Conservation (phyloP, 2,797 vertebrate species). For the Buphagus erythrorhynchus region DNA sequence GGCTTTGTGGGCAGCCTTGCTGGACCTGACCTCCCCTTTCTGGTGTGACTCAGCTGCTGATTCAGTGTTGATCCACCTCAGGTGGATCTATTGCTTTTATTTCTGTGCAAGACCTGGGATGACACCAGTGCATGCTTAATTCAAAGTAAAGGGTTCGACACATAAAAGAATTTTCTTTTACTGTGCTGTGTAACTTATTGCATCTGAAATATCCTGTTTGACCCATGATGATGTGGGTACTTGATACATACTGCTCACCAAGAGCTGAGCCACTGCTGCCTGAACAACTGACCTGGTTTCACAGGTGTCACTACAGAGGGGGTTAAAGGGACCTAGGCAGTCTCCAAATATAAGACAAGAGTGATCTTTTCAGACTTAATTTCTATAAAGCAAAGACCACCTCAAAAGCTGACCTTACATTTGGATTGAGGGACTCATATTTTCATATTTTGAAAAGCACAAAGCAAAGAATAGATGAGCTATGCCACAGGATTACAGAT, state of each 20-base stretch:
- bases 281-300: not conserved
- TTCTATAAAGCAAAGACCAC: not conserved
- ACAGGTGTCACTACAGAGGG: not conserved
- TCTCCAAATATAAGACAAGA: not conserved
- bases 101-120: not conserved
- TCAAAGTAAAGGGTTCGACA: not conserved
- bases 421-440: not conserved
- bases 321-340: not conserved
- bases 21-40: not conserved
- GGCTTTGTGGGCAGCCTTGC: not conserved
- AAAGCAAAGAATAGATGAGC: not conserved
- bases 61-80: not conserved
- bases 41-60: not conserved
- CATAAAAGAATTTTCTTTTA: not conserved
- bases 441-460: not conserved
- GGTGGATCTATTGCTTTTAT: not conserved
- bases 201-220: not conserved
- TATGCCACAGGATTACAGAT: not conserved
- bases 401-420: not conserved
- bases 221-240: not conserved
- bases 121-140: not conserved
- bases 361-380: not conserved
- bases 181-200: not conserved
- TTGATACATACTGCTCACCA: rapidly evolving
- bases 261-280: not conserved